These are phyloP conservation scores for Anaspis maculata DNA, from an alignment of 2,888 invertebrate genomes.

Conservation along the genomic window DNA sequence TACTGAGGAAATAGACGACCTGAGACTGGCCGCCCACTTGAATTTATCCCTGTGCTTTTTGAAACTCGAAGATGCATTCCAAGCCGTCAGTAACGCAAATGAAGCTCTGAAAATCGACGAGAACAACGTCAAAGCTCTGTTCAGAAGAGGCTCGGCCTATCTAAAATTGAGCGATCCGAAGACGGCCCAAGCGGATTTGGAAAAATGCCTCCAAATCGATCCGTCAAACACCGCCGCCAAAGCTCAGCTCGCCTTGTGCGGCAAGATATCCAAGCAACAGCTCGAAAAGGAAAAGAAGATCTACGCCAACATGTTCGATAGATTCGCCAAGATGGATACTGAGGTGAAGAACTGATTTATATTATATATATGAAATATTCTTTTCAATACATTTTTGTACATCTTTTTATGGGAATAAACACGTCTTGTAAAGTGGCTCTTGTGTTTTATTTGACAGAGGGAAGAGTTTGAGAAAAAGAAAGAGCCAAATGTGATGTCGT, in stretches of 20 bases:
- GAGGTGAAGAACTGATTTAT: conserved; percentile 47
- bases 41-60: conserved; percentile 79
- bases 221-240: conserved; percentile 84
- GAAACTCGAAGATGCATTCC: conserved; percentile 60
- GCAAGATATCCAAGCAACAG: conserved; percentile 64
- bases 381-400: conserved; percentile 6
- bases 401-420: conserved; percentile 3
- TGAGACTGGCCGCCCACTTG: conserved; percentile 56
- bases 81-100: conserved; percentile 67
- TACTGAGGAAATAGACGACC: conserved; percentile 5
- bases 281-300: conserved; percentile 74
- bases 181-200: conserved; percentile 69
- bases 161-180: conserved; percentile 63
- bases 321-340: conserved; percentile 73
- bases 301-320: conserved; percentile 93
- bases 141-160: conserved; percentile 74
- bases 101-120: conserved; percentile 68
- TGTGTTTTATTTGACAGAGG: conserved; percentile 53
- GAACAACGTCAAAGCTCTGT: conserved; percentile 81
- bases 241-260: conserved; percentile 65
- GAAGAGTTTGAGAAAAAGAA: conserved; percentile 61
- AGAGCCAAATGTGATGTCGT: conserved; percentile 65
- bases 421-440: no score
- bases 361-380: conserved; percentile 12
- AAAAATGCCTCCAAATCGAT: conserved; percentile 65